Evolutionary conservation across 2,888 invertebrate genomes (phyloP), one percentile per base, ranked within the genome.

Genomic region (Liopterus haemorrhoidalis): DNA sequence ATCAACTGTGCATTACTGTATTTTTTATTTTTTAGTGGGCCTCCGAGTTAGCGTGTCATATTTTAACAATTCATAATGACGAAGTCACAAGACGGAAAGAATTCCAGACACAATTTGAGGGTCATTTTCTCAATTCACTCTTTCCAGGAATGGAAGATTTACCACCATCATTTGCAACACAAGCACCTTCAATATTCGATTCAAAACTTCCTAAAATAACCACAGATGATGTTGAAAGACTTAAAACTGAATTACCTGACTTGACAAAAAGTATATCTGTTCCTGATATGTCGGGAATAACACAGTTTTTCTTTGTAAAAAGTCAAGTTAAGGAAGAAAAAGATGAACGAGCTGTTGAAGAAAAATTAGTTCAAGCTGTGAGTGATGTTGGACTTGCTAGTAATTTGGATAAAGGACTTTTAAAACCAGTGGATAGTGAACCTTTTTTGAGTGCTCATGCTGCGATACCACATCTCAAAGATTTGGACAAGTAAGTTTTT

Each of bases 61-160:
- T 90, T 41, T 70, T 82, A 27, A 79, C 79, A 44, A 82, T 94
- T 35, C 85, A 93, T 68, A 81, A 81, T 52, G 88, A 90, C 54
- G 97, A 97, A 69, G 73, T 89, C 6, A 71, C 73, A 3, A 70
- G 84, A 6, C 74, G 97, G 27, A 80, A 85, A 54, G 80, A 84
- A 5, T 95, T 95, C 64, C 81, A 82, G 55, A 61, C 70, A 0
- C 73, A 80, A 49, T 86, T 91, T 58, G 86, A 89, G 16, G 86
- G 86, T 0, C 96, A 88, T 59, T 88, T 89, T 62, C 72, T 97
- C 4, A 81, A 81, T 51, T 77, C 81, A 8, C 69, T 97, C 28
- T 97, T 97, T 67, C 88, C 90, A 1, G 95, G 95, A 0, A 79
- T 96, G 73, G 82, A 85, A 40, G 95, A 95, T 59, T 70, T 82